Conservation (phyloP, 2,888 invertebrate genomes). For the Ceramica pisi region DNA sequence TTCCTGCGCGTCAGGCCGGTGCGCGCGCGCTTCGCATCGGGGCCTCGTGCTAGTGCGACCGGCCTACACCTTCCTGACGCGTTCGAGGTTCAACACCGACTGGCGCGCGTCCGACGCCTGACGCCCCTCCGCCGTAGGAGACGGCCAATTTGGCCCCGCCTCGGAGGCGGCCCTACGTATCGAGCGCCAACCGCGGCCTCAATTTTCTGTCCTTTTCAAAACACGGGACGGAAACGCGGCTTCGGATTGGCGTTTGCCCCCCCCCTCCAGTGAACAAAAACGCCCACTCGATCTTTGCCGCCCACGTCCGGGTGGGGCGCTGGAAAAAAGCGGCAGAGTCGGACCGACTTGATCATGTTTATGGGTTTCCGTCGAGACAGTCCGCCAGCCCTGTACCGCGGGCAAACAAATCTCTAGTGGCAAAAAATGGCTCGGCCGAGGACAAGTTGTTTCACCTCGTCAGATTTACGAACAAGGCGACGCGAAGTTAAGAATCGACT, state of each 20-base stretch:
- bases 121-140: constrained; percentile 89
- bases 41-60: constrained; percentile 77
- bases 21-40: constrained; percentile 87
- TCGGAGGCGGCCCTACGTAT: constrained; percentile 75
- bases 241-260: constrained; percentile 78
- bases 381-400: constrained; percentile 85
- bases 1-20: constrained; percentile 86
- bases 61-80: constrained; percentile 85
- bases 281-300: constrained; percentile 75
- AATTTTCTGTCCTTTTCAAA: constrained; percentile 85
- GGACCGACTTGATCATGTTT: constrained; percentile 88
- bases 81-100: constrained; percentile 87
- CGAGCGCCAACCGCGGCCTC: constrained; percentile 78
- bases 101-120: constrained; percentile 87
- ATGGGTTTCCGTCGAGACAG: constrained; percentile 90
- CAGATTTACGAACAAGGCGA: constrained; percentile 86
- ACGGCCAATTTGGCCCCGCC: constrained; percentile 84
- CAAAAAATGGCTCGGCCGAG: constrained; percentile 88
- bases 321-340: constrained; percentile 88
- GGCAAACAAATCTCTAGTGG: constrained; percentile 90
- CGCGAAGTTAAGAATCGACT: constrained; percentile 77
- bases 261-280: constrained; percentile 76
- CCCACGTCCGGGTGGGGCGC: constrained; percentile 82
- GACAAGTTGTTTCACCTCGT: constrained; percentile 90
- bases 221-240: constrained; percentile 66